Base-by-base conservation (phyloP, 1,140 invertebrate genomes). In the Leptonema lineaticorne region DNA sequence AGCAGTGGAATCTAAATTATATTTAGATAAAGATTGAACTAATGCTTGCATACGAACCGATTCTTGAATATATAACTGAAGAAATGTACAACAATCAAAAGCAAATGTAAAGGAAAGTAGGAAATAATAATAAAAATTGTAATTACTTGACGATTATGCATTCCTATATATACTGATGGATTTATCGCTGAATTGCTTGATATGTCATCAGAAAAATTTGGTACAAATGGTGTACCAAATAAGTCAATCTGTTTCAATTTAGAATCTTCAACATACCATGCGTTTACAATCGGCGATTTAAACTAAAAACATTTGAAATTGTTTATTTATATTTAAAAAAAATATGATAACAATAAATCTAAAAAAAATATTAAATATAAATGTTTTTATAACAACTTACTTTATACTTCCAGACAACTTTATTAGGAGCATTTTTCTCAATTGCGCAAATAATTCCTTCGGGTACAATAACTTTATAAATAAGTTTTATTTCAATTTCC, bases 81-180 rank as follows among this genome's bases (percentile, higher is more conserved):
- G 71, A 69, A 69, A 50, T 66, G 29, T 2, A 64, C 11, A 66
- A 62, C 57, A 66, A 37, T 37, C 26, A 14, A 63, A 53, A 45
- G 8, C 70, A 27, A 67, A 63, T 48, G 33, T 67, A 48, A 37
- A 53, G n/a, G 46, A 28, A 56, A 56, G 27, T 27, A n/a, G 2
- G 4, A 53, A 53, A 18, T 53, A 18, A 2, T 20, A 53, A 26
- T 2, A 20, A 53, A 53, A 26, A 57, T 9, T 28, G 16, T 2
- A 26, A 37, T 71, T 67, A 87, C 85, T 83, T 95, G 92, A 73
- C 88, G 89, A 27, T 94, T 85, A 79, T 95, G 91, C 81, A 92
- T 90, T 45, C 94, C 94, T 30, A 97, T 78, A 81, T 96, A 97
- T 2, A 96, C 80, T 9, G 88, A 83, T 0, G 92, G 91, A 48